Evolutionary conservation across 2,888 invertebrate genomes (phyloP), one percentile per base, ranked within the genome.

Genomic region (Cabera pusaria): DNA sequence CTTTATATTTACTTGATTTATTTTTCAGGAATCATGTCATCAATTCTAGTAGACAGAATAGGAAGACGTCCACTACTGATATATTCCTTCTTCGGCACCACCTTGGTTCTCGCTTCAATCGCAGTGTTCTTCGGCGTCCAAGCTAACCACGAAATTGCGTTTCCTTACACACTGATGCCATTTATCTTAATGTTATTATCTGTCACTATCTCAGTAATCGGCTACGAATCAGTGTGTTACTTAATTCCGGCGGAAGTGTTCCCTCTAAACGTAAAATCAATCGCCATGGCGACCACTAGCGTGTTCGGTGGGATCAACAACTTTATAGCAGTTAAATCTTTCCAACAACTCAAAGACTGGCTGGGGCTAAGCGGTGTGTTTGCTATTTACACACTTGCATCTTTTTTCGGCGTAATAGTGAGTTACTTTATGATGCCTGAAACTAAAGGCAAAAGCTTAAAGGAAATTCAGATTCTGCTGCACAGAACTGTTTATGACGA

Each of bases 211-310:
- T 73, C 80, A 0, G 75, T 67, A 2, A 33, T 83, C 4, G 92
- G 92, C 0, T 79, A 86, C 23, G 85, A 86, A 38, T 88, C 90
- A 0, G 52, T 91, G 27, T 68, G 87, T 0, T 85, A 84, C 26
- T 77, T 90, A 33, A 85, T 91, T 47, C 77, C 90, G 6, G 90
- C 90, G 0, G 92, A 92, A 64, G 68, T 91, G 3, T 92, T 92
- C 44, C 90, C 92, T 0, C 71, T 91, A 0, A 91, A 91, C 50
- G 86, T 91, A 0, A 91, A 91, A 56, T 86, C 90, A 1, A 65
- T 83, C 0, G 91, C 91, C 0, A 84, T 91, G 47, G 90, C 89
- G 0, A 53, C 84, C 2, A 63, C 85, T 0, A 90, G 81, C 36
- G 65, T 91, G 2, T 83, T 88, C 51, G 81, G 85, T 0, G 90